Evolutionary conservation across 2,888 invertebrate species (phyloP), one percentile per base, ranked within the genome.

Genomic region (Eupeodes latifasciatus): DNA sequence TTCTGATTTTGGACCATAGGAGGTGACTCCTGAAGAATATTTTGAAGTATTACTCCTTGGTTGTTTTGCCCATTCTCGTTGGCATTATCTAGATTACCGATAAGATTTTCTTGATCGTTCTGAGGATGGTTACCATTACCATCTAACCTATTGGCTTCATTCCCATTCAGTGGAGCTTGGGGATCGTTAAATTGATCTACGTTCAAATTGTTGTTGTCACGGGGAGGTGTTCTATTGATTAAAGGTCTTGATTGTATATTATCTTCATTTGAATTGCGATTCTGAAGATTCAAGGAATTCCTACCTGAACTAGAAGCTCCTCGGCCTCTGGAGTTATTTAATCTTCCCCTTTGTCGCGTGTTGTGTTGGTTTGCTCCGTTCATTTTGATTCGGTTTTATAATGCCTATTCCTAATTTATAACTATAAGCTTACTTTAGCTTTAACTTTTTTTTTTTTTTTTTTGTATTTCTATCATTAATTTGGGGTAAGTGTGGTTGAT

Each of bases 291-390:
- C 19, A 19, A 19, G 19, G 19, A 19, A 19, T 19, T 19, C 19
- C 19, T 19, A 19, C 19, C 19, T 19, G 19, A 19, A 19, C 19
- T 19, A 19, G 16, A 62, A 14, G 62, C 62, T 44, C 62, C 62
- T 1, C 62, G 62, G 4, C 44, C 62, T 62, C 62, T 40, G 1
- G 62, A 62, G 5, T 62, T 62, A 44, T 62, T 62, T 5, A 62
- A 40, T 36, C 62, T 40, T 10, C 62, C 62, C 16, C 62, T 40
- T n/a, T 62, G 36, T 44, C 62, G 40, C n/a, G 62, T 62, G 6
- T 5, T 62, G 16, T 12, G 44, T n/a, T n/a, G n/a, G n/a, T n/a
- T n/a, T n/a, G n/a, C n/a, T 40, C 10, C 14, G 10, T 34, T 10
- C 59, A n/a, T n/a, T n/a, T n/a, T n/a, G 14, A 34, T 36, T 59